A percentile compares a stretch with the other conserved stretches of the same genome.
Conservation (phyloP, 1,140 invertebrate genomes). For the Lanistes nyassanus region DNA sequence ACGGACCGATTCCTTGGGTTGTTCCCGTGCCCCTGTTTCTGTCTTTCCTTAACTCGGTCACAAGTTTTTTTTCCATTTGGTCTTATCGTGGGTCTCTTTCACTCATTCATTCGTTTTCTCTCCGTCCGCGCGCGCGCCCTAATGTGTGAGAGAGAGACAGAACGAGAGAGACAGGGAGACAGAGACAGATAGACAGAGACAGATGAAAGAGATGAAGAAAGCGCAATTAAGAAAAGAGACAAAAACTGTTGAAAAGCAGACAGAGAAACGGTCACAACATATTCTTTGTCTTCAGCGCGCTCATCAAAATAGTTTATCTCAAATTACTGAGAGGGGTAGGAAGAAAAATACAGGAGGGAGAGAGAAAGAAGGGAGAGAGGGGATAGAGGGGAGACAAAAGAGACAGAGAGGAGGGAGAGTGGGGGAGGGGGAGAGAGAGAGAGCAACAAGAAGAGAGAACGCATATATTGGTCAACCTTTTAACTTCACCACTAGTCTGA, state of each 20-base stretch:
- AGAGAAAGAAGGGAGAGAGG: neutral
- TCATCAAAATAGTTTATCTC: too few species aligned
- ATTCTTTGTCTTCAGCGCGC: too few species aligned
- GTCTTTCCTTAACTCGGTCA: neutral
- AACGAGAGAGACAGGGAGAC: conserved; percentile 6
- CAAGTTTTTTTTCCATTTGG: neutral
- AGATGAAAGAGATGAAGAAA: conserved; percentile 5
- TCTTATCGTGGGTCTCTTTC: neutral
- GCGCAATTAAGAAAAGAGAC: neutral
- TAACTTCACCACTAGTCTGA: too few species aligned
- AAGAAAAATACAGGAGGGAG: neutral
- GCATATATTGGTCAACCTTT: too few species aligned
- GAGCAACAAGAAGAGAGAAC: neutral
- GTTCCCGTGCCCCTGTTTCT: too few species aligned
- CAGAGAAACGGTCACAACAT: too few species aligned
- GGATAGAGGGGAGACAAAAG: neutral
- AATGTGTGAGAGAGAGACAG: neutral
- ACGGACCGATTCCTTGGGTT: too few species aligned
- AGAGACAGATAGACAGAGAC: conserved; percentile 1
- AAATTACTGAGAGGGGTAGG: neutral
- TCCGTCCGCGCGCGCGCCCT: neutral
- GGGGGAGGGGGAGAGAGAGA: neutral
- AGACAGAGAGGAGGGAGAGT: neutral
- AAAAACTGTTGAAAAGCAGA: neutral
- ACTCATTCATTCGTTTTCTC: too few species aligned